Evolutionary conservation across 2,888 invertebrate genomes (phyloP), one percentile per base, ranked within the genome.

Genomic region (Empis livida): DNA sequence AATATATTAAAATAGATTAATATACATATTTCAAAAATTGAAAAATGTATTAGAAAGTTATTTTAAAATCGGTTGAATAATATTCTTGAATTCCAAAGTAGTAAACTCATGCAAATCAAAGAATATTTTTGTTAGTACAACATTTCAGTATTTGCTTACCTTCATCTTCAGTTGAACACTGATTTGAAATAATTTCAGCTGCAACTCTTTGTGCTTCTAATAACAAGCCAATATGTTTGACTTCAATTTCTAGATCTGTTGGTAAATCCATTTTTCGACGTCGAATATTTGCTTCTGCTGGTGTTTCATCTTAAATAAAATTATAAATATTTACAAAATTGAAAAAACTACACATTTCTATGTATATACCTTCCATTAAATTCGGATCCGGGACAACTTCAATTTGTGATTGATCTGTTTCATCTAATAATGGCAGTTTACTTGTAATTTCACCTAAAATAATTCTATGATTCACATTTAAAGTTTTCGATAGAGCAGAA

Each of bases 151-250:
- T 27, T 9, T 27, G 31, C 47, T 67, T 68, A 77, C 80, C 80
- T 60, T 80, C 80, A 58, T 74, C 63, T 16, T 65, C 65, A 9
- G 51, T 68, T 31, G 80, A 78, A 58, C 82, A 80, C 45, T 84
- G 67, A 64, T 86, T 85, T 20, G 84, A 78, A 47, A 84, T 65
- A 51, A 83, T 78, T 68, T 85, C 84, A 40, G 84, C 67, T 1
- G 81, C 76, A 60, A 77, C 74, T 56, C 80, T 77, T 60, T 84
- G 84, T 1, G 81, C 79, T 53, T 76, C 75, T n/a, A 84, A 58
- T 49, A 82, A 67, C 55, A 75, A 71, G 50, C 70, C 70, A 2
- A 75, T 63, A 43, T 74, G 67, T 50, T 71, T 70, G 5, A 78
- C 57, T 45, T 75, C 71, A 45, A 67, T 71, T 20, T 74, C 74